Evolutionary conservation across 1,140 invertebrate genomes (phyloP), one percentile per base, ranked within the genome.

Genomic region (Bombus balteatus): DNA sequence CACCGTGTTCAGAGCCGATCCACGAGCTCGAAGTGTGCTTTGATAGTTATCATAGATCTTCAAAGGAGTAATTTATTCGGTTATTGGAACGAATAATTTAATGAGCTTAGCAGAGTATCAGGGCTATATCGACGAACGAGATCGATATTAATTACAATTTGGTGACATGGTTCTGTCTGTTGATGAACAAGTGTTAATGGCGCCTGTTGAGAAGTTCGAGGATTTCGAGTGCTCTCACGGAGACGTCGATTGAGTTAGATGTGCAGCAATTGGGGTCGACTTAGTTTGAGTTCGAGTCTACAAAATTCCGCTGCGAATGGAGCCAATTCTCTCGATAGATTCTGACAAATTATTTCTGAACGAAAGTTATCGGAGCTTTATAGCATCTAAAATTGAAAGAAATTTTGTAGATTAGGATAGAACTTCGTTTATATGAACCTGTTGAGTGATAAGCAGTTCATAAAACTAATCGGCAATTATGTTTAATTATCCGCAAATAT

Each of bases 171-270:
- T 80, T 53, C 65, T n/a, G 3, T 22, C n/a, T 43, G 41, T 37
- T n/a, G 78, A 37, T 65, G 32, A 43, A 6, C 32, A 32, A 28
- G 43, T 53, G 65, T 80, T 80, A 80, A 70, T 39, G 65, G 10
- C 65, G 65, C 13, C 12, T 68, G 37, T 80, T 37, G 43, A 70
- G 78, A 80, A 80, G 47, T 70, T 8, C 22, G n/a, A 43, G 39
- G 43, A 70, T 80, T 68, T 80, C 53, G 78, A 70, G 78, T 53
- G 65, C 65, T n/a, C 62, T 79, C 43, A 25, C 22, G 18, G 13
- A 25, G 8, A 53, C 70, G 53, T 53, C 43, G 43, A 80, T 80
- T 32, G 62, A 37, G 37, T 70, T 34, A n/a, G 62, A 10, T 32
- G 41, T 8, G 5, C 77, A 18, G 9, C 8, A 43, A 80, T 47